Conservation (phyloP, 2,797 vertebrate species). For the Galago senegalensis region DNA sequence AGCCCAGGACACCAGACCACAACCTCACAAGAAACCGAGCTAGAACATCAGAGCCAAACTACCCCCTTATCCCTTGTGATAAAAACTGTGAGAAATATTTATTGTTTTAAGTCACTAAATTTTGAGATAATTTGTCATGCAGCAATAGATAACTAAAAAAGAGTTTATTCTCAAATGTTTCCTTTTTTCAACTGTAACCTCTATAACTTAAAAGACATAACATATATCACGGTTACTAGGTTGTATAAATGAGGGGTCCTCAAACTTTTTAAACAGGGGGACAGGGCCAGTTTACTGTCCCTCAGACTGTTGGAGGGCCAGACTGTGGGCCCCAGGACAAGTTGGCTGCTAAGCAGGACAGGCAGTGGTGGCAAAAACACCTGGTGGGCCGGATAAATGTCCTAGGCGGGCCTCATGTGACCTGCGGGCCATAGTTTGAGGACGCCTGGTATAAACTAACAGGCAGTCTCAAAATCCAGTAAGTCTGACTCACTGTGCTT, state of each 20-base stretch:
- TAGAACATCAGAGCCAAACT: not conserved
- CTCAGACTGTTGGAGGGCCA: too few relatives aligned
- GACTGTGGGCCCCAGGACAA: too few relatives aligned
- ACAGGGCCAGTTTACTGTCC: too few relatives aligned
- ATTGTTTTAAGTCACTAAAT: constrained; percentile 2
- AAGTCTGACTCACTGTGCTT: not conserved
- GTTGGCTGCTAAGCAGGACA: too few relatives aligned
- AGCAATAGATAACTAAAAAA: not conserved
- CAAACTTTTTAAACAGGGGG: too few relatives aligned
- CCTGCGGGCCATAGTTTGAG: too few relatives aligned
- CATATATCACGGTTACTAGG: constrained; percentile 5
- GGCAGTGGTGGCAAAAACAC: too few relatives aligned
- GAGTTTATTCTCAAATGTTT: constrained; percentile 51
- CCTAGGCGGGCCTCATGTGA: not conserved
- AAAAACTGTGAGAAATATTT: not conserved
- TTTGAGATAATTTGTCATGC: constrained; percentile 25
- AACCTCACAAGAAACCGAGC: not conserved
- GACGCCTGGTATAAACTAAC: not conserved
- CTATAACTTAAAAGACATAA: constrained; percentile 43
- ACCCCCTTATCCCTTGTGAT: not conserved
- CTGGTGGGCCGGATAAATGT: too few relatives aligned
- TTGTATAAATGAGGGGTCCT: not conserved
- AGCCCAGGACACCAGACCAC: not conserved
- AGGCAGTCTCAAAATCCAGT: not conserved
- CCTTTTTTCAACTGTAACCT: not conserved